phyloP scores from a whole-genome alignment of 2,888 invertebrate genomes.

The Dione juno region DNA sequence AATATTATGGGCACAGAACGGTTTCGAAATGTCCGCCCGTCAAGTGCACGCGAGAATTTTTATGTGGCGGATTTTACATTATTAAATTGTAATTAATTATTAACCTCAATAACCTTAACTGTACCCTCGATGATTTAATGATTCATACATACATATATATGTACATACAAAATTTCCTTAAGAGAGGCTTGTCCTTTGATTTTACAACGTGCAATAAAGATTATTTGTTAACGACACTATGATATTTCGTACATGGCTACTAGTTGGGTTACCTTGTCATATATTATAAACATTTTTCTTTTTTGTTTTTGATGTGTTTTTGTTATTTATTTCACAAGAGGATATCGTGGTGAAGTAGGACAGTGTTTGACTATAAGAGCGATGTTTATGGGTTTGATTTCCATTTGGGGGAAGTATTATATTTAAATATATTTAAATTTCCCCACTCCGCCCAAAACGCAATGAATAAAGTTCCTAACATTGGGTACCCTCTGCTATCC shows the following conservation, averaged over 20 bases:
- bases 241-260: slow-evolving; percentile 1
- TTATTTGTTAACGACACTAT: slow-evolving; percentile 16
- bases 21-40: slow-evolving; percentile 48
- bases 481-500: too few relatives aligned
- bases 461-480: too few relatives aligned
- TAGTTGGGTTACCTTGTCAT: slow-evolving; percentile 3
- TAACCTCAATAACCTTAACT: slow-evolving; percentile 57
- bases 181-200: slow-evolving; percentile 18
- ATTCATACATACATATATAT: background rate
- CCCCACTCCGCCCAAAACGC: background rate
- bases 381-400: background rate
- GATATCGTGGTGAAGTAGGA: background rate
- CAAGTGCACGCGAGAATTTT: slow-evolving; percentile 54
- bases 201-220: slow-evolving; percentile 13
- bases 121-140: slow-evolving; percentile 16
- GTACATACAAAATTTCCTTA: slow-evolving; percentile 14
- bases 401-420: background rate
- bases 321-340: too few relatives aligned
- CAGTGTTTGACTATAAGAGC: background rate
- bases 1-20: slow-evolving; percentile 34
- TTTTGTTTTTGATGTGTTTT: background rate
- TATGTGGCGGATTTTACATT: slow-evolving; percentile 55
- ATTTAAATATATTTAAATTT: background rate
- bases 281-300: background rate
- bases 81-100: slow-evolving; percentile 75